Evolutionary conservation across 2,888 invertebrate genomes (phyloP), one percentile per base, ranked within the genome.

Genomic region (Eupithecia pulchellata): DNA sequence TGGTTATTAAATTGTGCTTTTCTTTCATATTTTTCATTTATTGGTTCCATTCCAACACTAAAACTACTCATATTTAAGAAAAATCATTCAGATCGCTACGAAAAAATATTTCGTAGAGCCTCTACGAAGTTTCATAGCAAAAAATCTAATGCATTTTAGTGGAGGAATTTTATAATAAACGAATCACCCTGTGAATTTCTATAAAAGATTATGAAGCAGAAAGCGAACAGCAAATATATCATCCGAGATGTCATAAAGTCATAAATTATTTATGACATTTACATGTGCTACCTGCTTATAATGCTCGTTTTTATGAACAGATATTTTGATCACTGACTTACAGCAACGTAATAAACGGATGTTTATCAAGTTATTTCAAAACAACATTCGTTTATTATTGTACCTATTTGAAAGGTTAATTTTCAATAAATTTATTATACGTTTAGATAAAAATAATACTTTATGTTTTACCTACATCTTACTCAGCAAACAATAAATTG

Each of bases 151-250:
- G 11, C 25, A 25, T 52, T 25, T 47, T 52, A 25, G 25, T 25
- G 11, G 4, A 20, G 9, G 0, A 13, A 11, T 52, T 47, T 47
- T 52, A 57, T 32, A 34, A 30, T 4, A 20, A 63, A 25, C n/a
- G 4, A 6, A 65, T 13, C 72, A 60, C 1, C 72, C 66, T 72
- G 66, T 72, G 60, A 4, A 6, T 63, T 25, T 30, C 82, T 20
- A 47, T 86, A 85, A 88, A 85, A 88, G 84, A 86, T 84, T 82
- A 82, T 81, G 74, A 77, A 78, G 81, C 84, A 82, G 81, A 82
- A 82, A 82, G 84, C 84, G 80, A 80, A 81, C 75, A 76, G 82
- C 82, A 83, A 84, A 89, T 90, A 89, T 86, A 91, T 89, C 88
- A 89, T 86, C 75, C 79, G 80, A 68, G 57, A 84, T 84, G 89